Base-by-base conservation (phyloP, 2,113 vertebrate species). In the Aramus guarauna region DNA sequence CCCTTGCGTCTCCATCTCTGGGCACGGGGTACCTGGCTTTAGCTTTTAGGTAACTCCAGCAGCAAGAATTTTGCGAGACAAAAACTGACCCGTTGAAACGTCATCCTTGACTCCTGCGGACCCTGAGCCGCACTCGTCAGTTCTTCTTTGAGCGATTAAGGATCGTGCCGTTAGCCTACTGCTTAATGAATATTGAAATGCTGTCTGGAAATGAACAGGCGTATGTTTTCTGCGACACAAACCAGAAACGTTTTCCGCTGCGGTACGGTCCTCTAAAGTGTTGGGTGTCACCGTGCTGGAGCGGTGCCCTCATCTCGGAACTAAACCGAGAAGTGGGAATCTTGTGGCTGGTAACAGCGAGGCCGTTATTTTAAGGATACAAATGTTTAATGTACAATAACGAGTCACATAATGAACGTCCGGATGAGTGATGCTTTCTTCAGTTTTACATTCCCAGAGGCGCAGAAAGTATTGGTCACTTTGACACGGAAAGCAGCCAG, bases 301-400 rank as follows among this genome's bases (percentile, higher is more conserved):
- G 80, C 0, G 1, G 72, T 15, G 73, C 81, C 67, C 73, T 96
- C 22, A 5, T 94, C 92, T 85, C 74, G 90, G 94, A 94, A 79
- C 94, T 90, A 72, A 56, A 45, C 58, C 9, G 75, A 73, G 90
- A 87, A 95, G 88, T 92, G 85, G 77, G 60, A 22, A 81, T 95
- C 91, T 95, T 92, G 71, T 67, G 91, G 66, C 53, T 92, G 59
- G 93, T 85, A 94, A 92, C 69, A 92, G 93, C 29, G 4, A 68
- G 76, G 62, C 43, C 85, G 39, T 95, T 96, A 85, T 95, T 96
- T 90, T 94, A 90, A 79, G 90, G 94, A 94, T 91, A 96, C 92
- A 75, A 94, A 96, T 95, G 90, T 90, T 97, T 92, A 85, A 63
- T 96, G 91, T 97, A 95, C 91, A 95, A 90, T 93, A 95, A 95